phyloP scores from a whole-genome alignment of 2,888 invertebrate species.

The Alloplasta piceator region DNA sequence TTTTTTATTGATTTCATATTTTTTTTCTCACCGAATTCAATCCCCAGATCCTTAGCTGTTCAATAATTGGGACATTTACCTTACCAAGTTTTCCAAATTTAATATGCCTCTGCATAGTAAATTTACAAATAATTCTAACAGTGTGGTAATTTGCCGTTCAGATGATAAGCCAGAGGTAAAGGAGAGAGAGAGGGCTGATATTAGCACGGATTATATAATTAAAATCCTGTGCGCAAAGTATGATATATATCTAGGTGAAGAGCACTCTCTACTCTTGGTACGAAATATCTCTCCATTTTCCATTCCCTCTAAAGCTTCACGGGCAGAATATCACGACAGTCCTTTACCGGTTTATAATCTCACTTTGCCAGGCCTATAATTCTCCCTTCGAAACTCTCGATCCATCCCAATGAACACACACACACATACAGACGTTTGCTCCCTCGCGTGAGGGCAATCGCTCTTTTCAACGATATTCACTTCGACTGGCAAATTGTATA shows the following conservation, averaged over 20 bases:
- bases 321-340: conserved; percentile 33
- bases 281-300: conserved; percentile 43
- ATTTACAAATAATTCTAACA: too few relatives aligned
- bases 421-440: neutral
- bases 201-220: conserved; percentile 33
- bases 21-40: too few relatives aligned
- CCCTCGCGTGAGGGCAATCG: neutral
- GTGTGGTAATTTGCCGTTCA: conserved; percentile 14
- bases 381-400: neutral
- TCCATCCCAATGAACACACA: neutral
- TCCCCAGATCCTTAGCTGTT: too few relatives aligned
- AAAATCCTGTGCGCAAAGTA: conserved; percentile 7
- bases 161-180: conserved; percentile 21
- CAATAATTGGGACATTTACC: too few relatives aligned
- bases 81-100: too few relatives aligned
- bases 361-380: conserved; percentile 45
- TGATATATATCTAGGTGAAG: neutral
- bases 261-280: neutral
- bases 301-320: conserved; percentile 10
- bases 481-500: conserved; percentile 42
- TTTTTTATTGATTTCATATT: too few relatives aligned
- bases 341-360: conserved; percentile 50
- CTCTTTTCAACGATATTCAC: conserved; percentile 15
- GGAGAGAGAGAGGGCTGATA: neutral
- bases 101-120: too few relatives aligned